A percentile compares a stretch with the other conserved stretches of the same genome.
Conservation (phyloP, 2,888 invertebrate genomes). For the Onchidella celtica region DNA sequence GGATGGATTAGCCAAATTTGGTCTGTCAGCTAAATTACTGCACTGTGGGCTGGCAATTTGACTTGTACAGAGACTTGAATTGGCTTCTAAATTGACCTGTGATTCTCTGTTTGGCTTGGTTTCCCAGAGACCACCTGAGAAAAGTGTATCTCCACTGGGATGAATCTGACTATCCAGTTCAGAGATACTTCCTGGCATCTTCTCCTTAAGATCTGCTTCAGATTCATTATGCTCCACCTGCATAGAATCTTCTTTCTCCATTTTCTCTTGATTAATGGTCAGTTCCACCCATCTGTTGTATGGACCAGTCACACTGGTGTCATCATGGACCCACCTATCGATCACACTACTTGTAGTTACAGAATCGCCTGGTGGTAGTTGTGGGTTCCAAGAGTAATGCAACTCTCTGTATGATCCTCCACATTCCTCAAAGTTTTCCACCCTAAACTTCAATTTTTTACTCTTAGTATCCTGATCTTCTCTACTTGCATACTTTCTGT, state of each 20-base stretch:
- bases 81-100: not conserved
- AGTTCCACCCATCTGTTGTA: slow-evolving; percentile 74
- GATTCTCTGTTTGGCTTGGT: not conserved
- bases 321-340: slow-evolving; percentile 75
- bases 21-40: too few species aligned
- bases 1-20: too few species aligned
- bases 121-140: not conserved
- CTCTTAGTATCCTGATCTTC: slow-evolving; percentile 49
- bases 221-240: not conserved
- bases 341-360: slow-evolving; percentile 73
- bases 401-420: not conserved
- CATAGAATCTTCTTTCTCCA: not conserved
- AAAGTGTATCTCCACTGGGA: not conserved
- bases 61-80: not conserved
- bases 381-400: slow-evolving; percentile 64
- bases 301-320: slow-evolving; percentile 77
- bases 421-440: slow-evolving; percentile 9
- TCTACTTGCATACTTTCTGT: slow-evolving; percentile 58
- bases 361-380: slow-evolving; percentile 60
- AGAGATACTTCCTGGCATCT: slow-evolving; percentile 16
- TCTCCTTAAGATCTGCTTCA: slow-evolving; percentile 16
- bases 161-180: not conserved
- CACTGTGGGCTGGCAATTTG: not conserved
- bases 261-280: not conserved
- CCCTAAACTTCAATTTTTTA: slow-evolving; percentile 57